These are phyloP conservation scores for Patiria miniata DNA, from an alignment of 35 echinoderm and acorn worm genomes.

Conservation along the genomic window DNA sequence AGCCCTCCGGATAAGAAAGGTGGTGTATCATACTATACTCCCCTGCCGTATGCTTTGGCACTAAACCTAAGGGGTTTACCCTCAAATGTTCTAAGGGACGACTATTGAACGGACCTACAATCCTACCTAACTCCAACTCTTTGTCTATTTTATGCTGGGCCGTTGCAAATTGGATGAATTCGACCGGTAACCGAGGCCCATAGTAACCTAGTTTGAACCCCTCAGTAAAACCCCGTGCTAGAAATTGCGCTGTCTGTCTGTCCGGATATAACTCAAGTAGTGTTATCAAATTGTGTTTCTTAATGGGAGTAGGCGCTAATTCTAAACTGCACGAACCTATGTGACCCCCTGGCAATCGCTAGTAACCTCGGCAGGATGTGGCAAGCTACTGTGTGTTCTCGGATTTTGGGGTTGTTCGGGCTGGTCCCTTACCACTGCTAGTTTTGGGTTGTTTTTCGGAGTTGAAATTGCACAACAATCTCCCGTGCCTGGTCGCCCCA, in stretches of 20 bases:
- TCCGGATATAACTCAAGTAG: not conserved
- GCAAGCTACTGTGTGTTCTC: too few species aligned
- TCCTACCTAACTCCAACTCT: not conserved
- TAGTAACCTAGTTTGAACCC: not conserved
- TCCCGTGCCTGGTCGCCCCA: not conserved
- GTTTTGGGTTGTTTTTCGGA: not conserved
- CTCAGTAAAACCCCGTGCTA: not conserved
- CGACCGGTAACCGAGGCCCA: not conserved
- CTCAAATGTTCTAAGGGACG: not conserved
- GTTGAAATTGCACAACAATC: not conserved
- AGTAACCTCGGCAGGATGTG: not conserved
- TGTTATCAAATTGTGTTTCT: not conserved
- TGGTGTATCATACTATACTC: slow-evolving; percentile 48
- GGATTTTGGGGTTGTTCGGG: not conserved
- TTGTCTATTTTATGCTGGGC: slow-evolving; percentile 5
- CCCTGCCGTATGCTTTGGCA: not conserved
- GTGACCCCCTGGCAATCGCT: not conserved
- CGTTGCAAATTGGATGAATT: not conserved
- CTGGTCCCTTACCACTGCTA: not conserved
- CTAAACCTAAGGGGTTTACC: slow-evolving; percentile 1
- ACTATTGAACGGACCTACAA: not conserved
- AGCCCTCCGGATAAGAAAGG: slow-evolving; percentile 16
- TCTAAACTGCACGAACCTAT: not conserved
- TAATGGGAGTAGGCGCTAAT: not conserved
- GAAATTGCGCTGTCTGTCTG: not conserved